Base-by-base conservation (phyloP, 2,113 vertebrate genomes). In the Pseudorasbora parva region DNA sequence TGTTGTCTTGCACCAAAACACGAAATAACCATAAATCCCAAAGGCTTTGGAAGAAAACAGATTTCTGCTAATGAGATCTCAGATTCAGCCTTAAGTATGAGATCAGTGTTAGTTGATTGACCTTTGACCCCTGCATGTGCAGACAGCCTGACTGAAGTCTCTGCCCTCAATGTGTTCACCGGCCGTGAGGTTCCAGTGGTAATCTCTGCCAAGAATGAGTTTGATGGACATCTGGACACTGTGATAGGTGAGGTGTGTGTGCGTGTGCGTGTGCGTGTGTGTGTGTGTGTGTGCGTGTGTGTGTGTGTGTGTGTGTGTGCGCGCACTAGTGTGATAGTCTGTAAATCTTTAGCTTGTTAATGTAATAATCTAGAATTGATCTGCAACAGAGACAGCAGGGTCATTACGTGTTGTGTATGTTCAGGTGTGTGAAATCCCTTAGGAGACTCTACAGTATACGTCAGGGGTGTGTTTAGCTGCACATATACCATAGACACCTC, bases 81-180 rank as follows among this genome's bases (percentile, higher is more conserved):
- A 64, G 62, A 64, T 64, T 64, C 62, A 84, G 68, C 47, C 41
- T 23, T 56, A 30, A 17, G 27, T 54, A 25, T 54, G 17, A 54
- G 51, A 54, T 68, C n/a, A 8, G 41, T 45, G 57, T 78, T 54
- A 15, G n/a, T 81, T 51, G 47, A 19, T 49, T 88, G 85, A 64
- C 91, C 93, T 92, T 72, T 87, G 56, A 64, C 78, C 77, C 76
- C 69, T 90, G 41, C 8, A 56, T 89, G 83, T 82, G 30, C 94
- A 99, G 98, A 99, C 85, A 95, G 92, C 1, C 93, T 96, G 2
- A 97, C 96, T 2, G 93, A 95, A 2, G 95, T 98, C 90, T 96
- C 83, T 0, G 97, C 96, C 76, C 88, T 93, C 84, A 97, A 96
- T 89, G 82, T 96, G 88, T 94, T 99, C 88, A 99, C 96, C 1